These are phyloP conservation scores for Erpobdella octoculata DNA, from an alignment of 2,888 invertebrate genomes.

Conservation along the genomic window DNA sequence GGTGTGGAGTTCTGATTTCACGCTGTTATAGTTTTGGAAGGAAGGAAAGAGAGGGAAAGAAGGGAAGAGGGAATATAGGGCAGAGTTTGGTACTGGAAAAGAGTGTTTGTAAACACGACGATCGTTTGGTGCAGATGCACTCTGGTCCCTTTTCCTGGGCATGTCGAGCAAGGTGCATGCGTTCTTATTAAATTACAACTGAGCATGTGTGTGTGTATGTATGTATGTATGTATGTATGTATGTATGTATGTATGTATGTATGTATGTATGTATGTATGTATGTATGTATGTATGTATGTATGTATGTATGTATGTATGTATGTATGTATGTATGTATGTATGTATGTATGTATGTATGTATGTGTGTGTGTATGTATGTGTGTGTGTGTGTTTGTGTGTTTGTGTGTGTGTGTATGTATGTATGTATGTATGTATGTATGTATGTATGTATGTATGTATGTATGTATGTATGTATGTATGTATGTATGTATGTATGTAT, in stretches of 20 bases:
- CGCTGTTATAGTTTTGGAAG: too few species aligned
- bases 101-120: neutral
- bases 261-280: neutral
- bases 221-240: slow-evolving; percentile 1
- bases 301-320: neutral
- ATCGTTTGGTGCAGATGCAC: too few species aligned
- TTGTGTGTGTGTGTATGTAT: too few species aligned
- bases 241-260: slow-evolving; percentile 1
- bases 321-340: neutral
- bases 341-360: neutral
- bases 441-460: neutral
- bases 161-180: too few species aligned
- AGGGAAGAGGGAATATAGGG: neutral
- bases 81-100: slow-evolving; percentile 9
- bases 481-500: neutral
- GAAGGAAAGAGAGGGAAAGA: too few species aligned
- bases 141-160: too few species aligned
- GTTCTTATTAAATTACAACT: neutral
- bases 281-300: too few species aligned
- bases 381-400: too few species aligned
- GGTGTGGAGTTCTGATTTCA: too few species aligned
- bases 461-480: neutral
- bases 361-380: neutral
- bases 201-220: neutral
- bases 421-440: neutral